Evolutionary conservation across 2,888 invertebrate species (phyloP).

Genomic region (Ceratothoa steindachneri): DNA sequence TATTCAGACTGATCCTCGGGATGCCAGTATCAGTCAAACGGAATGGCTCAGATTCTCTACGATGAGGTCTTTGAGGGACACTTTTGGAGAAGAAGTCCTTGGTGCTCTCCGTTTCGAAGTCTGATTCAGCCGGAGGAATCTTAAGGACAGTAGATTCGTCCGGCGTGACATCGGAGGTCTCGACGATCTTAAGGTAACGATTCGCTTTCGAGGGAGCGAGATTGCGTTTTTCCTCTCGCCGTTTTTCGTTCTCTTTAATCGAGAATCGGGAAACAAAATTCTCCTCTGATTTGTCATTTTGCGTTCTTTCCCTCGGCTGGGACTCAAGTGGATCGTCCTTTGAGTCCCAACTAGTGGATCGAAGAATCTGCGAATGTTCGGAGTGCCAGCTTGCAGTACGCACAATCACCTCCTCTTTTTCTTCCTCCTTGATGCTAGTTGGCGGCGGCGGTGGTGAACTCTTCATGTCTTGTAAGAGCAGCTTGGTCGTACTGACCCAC

Average conservation of each 20-base stretch:
- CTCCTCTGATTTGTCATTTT: no score
- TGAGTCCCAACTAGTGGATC: neutral
- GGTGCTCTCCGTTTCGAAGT: neutral
- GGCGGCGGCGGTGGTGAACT: neutral
- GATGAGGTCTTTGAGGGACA: neutral
- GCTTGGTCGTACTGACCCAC: conserved; percentile 24
- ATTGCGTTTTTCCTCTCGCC: neutral
- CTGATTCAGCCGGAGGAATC: neutral
- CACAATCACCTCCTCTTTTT: neutral
- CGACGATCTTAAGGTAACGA: neutral
- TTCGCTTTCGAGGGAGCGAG: neutral
- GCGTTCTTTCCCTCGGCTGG: no score
- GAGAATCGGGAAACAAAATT: neutral
- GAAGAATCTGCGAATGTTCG: no score
- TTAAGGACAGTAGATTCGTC: neutral
- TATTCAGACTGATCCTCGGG: neutral
- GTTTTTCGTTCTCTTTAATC: neutral
- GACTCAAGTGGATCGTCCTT: neutral
- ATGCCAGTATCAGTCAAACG: neutral
- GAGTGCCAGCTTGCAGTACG: neutral
- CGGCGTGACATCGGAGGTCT: neutral
- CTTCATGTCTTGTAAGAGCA: neutral
- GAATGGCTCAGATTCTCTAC: neutral
- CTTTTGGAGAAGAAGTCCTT: neutral
- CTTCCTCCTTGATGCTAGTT: neutral